Conservation (phyloP, 2,113 vertebrate species). For the human (Homo sapiens) region GRCh38 chr12:16482501-16483000, state of each 20-base stretch:
- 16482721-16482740: neutral
- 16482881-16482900: neutral
- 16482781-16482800: neutral
- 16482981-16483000: neutral
- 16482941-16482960: neutral
- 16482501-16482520: too few species aligned
- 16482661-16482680: neutral
- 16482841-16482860: neutral
- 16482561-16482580: too few species aligned
- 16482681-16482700: neutral
- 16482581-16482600: too few species aligned
- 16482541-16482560: too few species aligned
- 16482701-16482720: neutral
- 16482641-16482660: neutral
- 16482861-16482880: neutral
- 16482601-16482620: too few species aligned
- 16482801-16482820: neutral
- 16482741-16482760: neutral
- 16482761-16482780: neutral
- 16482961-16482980: neutral
- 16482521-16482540: too few species aligned
- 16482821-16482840: neutral
- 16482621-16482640: too few species aligned
- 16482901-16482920: neutral
- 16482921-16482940: neutral